phyloP scores from a whole-genome alignment of 37 sponge, comb jelly and placozoan genomes.

The Beroe forskalii region DNA sequence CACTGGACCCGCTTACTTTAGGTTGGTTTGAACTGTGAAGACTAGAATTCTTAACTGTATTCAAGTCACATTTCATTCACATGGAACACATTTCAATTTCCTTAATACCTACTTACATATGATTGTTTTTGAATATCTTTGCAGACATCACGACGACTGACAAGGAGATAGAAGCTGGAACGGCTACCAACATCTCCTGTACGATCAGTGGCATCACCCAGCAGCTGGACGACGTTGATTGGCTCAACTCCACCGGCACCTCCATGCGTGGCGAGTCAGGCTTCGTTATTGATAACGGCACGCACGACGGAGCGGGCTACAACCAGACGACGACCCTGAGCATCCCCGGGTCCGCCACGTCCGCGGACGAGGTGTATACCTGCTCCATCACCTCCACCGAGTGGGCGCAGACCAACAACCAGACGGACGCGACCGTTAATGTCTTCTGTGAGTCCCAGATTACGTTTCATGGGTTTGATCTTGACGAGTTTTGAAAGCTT shows the following conservation, averaged over 20 bases:
- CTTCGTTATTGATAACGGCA: background rate
- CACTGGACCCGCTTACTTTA: background rate
- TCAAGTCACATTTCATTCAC: too few relatives aligned
- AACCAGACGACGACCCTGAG: background rate
- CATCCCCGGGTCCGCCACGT: background rate
- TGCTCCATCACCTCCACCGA: constrained; percentile 3
- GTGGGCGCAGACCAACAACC: background rate
- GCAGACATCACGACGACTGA: background rate
- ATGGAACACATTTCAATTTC: too few relatives aligned
- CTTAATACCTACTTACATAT: too few relatives aligned
- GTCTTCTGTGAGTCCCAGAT: constrained; percentile 28
- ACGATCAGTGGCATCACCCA: background rate
- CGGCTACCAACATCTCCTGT: background rate
- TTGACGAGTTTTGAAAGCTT: background rate
- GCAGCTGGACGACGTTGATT: constrained; percentile 13
- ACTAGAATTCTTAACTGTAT: too few relatives aligned
- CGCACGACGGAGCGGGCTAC: background rate
- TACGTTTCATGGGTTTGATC: background rate
- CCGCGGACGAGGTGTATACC: background rate
- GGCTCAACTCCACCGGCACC: background rate
- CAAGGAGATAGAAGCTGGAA: background rate
- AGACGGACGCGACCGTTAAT: background rate
- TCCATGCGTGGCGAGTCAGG: background rate
- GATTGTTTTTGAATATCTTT: too few relatives aligned
- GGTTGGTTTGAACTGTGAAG: background rate